A percentile compares a stretch with the other conserved stretches of the same genome.
phyloP scores from a whole-genome alignment of 2,888 invertebrate species.

The Nasonovia ribisnigri region DNA sequence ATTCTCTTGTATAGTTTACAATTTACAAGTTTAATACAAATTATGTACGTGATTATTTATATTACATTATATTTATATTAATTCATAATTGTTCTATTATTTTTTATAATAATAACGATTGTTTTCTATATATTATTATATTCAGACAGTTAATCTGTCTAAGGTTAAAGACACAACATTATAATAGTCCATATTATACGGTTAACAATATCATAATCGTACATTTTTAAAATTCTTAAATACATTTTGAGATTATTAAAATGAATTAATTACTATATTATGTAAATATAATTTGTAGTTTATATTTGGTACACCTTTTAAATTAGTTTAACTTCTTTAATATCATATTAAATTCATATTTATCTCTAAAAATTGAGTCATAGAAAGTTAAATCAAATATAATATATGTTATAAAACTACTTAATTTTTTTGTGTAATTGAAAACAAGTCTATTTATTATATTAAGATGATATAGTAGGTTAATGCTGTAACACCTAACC shows the following conservation, averaged over 20 bases:
- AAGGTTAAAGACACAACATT: neutral
- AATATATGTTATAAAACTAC: slow-evolving; percentile 15
- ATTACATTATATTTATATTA: neutral
- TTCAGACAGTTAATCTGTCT: neutral
- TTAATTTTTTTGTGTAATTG: neutral
- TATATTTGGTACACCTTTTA: neutral
- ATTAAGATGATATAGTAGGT: slow-evolving; percentile 10
- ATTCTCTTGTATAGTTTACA: neutral
- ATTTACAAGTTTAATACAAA: neutral
- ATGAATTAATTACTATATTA: neutral
- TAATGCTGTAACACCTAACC: neutral
- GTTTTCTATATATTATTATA: neutral
- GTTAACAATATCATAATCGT: neutral
- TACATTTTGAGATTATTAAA: neutral
- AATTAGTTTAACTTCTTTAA: neutral
- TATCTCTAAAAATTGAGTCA: neutral
- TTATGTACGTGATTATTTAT: neutral
- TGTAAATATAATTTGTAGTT: neutral
- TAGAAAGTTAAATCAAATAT: slow-evolving; percentile 5
- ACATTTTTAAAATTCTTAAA: neutral
- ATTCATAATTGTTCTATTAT: neutral
- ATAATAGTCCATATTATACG: neutral
- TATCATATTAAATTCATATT: neutral
- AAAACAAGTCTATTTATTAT: slow-evolving; percentile 25
- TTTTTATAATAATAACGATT: neutral